These are phyloP conservation scores for Nycticryphes semicollaris DNA, from an alignment of 2,113 vertebrate genomes.

Conservation along the genomic window DNA sequence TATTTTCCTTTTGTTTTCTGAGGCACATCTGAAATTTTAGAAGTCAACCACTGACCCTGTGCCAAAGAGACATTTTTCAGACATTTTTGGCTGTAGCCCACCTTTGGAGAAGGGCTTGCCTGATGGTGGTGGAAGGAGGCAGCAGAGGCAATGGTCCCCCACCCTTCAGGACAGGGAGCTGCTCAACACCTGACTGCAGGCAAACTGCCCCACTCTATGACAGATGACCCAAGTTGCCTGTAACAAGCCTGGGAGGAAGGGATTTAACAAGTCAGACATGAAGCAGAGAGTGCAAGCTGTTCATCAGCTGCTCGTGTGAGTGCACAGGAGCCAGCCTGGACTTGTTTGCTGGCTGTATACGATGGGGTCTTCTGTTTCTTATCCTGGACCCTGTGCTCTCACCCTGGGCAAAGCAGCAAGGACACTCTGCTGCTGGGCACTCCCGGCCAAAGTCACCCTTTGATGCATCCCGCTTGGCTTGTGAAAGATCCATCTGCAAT, in stretches of 20 bases:
- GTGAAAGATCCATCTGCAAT: neutral
- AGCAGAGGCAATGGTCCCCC: neutral
- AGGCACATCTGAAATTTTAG: neutral
- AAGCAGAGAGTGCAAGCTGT: neutral
- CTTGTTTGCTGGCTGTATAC: rapidly evolving
- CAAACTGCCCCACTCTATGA: rapidly evolving
- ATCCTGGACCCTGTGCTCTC: rapidly evolving
- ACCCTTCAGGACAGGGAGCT: neutral
- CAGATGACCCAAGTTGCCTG: neutral
- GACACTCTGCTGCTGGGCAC: neutral
- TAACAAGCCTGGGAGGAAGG: neutral
- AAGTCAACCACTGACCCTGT: neutral
- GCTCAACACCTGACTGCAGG: neutral
- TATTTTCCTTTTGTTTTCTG: neutral
- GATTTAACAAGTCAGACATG: rapidly evolving
- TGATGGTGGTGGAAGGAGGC: neutral
- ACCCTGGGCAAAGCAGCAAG: neutral
- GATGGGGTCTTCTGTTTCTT: rapidly evolving
- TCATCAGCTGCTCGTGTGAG: neutral
- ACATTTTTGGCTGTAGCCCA: neutral
- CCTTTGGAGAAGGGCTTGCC: neutral
- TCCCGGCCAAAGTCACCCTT: neutral
- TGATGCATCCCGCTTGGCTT: neutral
- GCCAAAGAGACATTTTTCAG: neutral
- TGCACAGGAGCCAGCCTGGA: neutral